A percentile compares a stretch with the other conserved stretches of the same genome.
These are phyloP conservation scores for Lycia hirtaria DNA, from an alignment of 2,888 invertebrate species.

Conservation along the genomic window DNA sequence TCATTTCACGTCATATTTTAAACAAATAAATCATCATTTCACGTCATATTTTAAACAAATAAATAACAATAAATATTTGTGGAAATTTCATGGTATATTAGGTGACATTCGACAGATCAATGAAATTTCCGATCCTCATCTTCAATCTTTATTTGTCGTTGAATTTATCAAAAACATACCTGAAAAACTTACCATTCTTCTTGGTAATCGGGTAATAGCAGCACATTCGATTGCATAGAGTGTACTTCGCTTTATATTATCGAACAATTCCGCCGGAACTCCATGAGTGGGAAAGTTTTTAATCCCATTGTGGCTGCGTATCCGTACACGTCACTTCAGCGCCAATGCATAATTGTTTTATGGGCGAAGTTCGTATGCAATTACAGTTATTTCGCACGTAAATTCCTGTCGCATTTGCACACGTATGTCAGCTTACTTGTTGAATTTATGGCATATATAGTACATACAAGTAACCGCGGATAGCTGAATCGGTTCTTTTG, in stretches of 20 bases:
- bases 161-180: no score
- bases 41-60: not conserved
- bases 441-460: not conserved
- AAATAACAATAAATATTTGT: not conserved
- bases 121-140: no score
- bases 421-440: not conserved
- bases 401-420: not conserved
- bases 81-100: no score
- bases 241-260: conserved; percentile 15
- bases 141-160: no score
- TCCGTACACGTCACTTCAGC: conserved; percentile 15
- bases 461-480: not conserved
- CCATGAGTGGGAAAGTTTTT: conserved; percentile 32
- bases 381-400: conserved; percentile 4
- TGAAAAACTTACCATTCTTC: no score
- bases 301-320: conserved; percentile 36
- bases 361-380: conserved; percentile 14
- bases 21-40: not conserved
- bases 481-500: no score
- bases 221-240: not conserved
- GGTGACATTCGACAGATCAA: no score
- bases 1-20: no score
- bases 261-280: conserved; percentile 21
- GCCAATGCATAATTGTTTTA: conserved; percentile 25
- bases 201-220: no score